Evolutionary conservation across 2,888 invertebrate species (phyloP), one percentile per base, ranked within the genome.

Genomic region (Xestobium rufovillosum): DNA sequence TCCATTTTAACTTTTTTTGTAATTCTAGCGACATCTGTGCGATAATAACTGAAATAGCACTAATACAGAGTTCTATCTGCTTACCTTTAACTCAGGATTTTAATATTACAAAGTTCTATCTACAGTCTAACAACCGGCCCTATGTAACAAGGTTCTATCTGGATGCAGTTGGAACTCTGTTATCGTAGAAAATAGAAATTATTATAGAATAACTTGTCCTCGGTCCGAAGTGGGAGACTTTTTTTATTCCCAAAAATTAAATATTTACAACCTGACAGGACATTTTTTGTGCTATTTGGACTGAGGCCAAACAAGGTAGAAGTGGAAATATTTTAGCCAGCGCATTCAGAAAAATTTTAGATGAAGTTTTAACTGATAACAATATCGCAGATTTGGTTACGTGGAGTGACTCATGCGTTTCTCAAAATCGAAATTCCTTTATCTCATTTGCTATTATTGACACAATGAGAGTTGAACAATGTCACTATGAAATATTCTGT

Each of bases 321-420:
- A 45, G 23, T 31, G 47, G 45, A 14, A 48, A 49, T 23, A 37
- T 33, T 32, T 17, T 48, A 23, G 44, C 41, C 11, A 44, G 38
- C 28, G 45, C 44, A 2, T 44, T 47, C 29, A 31, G 17, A 31
- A 48, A 47, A 45, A 45, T 42, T 26, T 4, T 43, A 12, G 39
- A 40, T 1, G 26, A 29, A 25, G 38, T 48, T 37, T 40, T 39
- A 32, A 15, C 34, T 10, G 38, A 47, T 12, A 41, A 43, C 25
- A 14, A 38, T 31, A 31, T 47, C 17, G 38, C 34, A 32, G 39
- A 50, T 36, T 38, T 50, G 8, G 40, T 50, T n/a, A 41, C 45
- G 11, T 48, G 48, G 49, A 49, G 47, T 14, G 48, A 51, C 27
- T 41, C 43, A 13, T 51, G 46, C 36, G 36, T 40, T 8, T 38